A percentile compares a stretch with the other conserved stretches of the same genome.
Evolutionary conservation across 2,113 vertebrate genomes (phyloP).

Genomic region (Dasyurus viverrinus): DNA sequence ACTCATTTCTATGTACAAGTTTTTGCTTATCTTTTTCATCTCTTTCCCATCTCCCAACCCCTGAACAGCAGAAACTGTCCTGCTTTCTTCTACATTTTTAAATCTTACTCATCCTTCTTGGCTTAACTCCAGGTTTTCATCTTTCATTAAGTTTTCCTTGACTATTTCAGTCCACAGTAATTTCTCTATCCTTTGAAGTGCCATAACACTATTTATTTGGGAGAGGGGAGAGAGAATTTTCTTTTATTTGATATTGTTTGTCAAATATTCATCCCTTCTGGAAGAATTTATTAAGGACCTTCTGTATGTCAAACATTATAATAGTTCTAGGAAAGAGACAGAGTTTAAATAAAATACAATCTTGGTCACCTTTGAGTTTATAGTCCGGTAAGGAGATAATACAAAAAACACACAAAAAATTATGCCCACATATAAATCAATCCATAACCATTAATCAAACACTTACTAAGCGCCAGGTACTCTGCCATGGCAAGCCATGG

Average conservation of each 20-base stretch:
- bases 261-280: neutral
- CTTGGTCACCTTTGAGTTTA: neutral
- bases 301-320: neutral
- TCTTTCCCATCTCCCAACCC: neutral
- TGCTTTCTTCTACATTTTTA: neutral
- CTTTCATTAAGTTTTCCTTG: neutral
- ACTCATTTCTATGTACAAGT: neutral
- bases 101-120: neutral
- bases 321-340: neutral
- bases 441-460: neutral
- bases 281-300: neutral
- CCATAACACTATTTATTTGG: neutral
- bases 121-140: neutral
- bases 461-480: neutral
- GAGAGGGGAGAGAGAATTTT: neutral
- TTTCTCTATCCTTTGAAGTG: neutral
- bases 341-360: neutral
- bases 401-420: neutral
- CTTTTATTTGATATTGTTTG: neutral
- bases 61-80: neutral
- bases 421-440: neutral
- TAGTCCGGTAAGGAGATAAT: neutral
- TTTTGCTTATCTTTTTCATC: neutral
- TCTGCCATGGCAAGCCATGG: neutral
- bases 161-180: neutral